These are phyloP conservation scores for Hucho hucho DNA, from an alignment of 2,113 vertebrate genomes.

Conservation along the genomic window DNA sequence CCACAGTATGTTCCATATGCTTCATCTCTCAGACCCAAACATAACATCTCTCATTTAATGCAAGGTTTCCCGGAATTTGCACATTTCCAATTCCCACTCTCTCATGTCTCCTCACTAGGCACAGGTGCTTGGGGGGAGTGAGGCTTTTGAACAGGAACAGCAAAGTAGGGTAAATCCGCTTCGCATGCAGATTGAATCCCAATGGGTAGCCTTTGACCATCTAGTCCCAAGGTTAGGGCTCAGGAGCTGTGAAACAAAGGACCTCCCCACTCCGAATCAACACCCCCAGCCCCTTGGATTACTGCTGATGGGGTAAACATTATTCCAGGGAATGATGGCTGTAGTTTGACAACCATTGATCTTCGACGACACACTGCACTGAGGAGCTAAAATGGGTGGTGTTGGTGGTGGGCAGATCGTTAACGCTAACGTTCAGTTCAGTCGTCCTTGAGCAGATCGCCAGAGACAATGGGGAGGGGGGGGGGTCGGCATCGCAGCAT, in stretches of 20 bases:
- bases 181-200: slow-evolving; percentile 1
- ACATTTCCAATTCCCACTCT: background rate
- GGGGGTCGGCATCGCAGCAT: background rate
- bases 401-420: background rate
- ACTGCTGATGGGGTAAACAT: slow-evolving; percentile 3
- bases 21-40: background rate
- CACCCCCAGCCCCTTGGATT: slow-evolving; percentile 1
- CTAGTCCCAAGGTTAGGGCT: background rate
- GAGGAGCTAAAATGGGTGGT: background rate
- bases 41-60: no score
- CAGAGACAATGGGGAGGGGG: background rate
- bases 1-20: background rate
- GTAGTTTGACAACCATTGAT: slow-evolving; percentile 12
- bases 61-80: background rate
- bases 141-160: background rate
- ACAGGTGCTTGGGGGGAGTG: slow-evolving; percentile 10
- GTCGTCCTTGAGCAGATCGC: background rate
- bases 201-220: slow-evolving; percentile 4
- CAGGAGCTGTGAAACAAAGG: slow-evolving; percentile 1
- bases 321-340: slow-evolving; percentile 1
- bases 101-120: slow-evolving; percentile 18
- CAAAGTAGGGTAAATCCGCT: background rate
- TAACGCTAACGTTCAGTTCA: background rate
- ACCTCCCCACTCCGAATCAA: background rate
- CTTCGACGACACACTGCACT: background rate